These are phyloP conservation scores for Myotis planiceps DNA, from an alignment of 2,797 vertebrate species.

Conservation along the genomic window DNA sequence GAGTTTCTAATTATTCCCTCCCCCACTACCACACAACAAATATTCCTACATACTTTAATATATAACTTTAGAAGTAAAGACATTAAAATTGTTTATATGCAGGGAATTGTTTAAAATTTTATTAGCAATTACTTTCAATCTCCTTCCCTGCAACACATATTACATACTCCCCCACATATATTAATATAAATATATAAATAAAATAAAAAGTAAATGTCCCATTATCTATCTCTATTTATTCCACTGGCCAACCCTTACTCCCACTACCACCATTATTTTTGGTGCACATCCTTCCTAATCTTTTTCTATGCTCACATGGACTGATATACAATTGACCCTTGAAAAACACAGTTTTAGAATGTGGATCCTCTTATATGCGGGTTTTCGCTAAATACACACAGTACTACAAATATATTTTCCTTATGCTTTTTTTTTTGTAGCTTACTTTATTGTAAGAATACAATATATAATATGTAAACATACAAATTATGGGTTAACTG, in stretches of 20 bases:
- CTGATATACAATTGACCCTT: background rate
- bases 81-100: background rate
- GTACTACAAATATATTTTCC: background rate
- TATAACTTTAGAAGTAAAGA: background rate
- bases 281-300: background rate
- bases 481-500: background rate
- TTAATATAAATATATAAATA: background rate
- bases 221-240: background rate
- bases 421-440: background rate
- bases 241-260: background rate
- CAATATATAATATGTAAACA: background rate
- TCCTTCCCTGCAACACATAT: background rate
- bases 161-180: background rate
- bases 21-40: background rate
- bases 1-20: background rate
- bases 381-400: background rate
- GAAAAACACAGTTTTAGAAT: background rate
- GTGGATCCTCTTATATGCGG: background rate
- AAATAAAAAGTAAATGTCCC: background rate
- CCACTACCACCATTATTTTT: background rate
- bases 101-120: background rate
- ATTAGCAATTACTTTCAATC: slow-evolving; percentile 25
- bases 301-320: background rate
- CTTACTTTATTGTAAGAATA: background rate
- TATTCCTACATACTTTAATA: background rate